Conservation (phyloP, 2,888 invertebrate species). For the Euphydryas editha region DNA sequence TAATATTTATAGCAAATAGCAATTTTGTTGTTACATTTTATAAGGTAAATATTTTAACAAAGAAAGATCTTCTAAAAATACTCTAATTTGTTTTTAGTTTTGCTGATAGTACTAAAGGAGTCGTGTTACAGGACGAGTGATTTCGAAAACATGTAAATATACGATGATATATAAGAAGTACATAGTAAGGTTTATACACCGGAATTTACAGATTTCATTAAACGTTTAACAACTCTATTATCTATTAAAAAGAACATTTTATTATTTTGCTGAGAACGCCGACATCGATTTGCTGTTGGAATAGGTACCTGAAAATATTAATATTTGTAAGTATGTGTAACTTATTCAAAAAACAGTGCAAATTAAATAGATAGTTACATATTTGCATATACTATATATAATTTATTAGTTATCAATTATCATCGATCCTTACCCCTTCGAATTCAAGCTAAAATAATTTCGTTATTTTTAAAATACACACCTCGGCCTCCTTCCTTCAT, state of each 20-base stretch:
- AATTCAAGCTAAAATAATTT: not conserved
- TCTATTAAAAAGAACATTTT: constrained; percentile 56
- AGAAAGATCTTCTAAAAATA: constrained; percentile 82
- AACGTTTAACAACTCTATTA: constrained; percentile 61
- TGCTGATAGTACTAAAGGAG: constrained; percentile 53
- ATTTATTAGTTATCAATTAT: no score
- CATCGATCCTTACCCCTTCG: not conserved
- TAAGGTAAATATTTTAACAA: constrained; percentile 71
- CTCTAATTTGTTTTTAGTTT: constrained; percentile 60
- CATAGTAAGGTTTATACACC: constrained; percentile 35
- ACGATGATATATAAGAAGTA: constrained; percentile 42
- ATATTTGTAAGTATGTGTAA: not conserved
- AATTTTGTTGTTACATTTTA: constrained; percentile 52
- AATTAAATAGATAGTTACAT: no score
- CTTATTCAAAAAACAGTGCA: no score
- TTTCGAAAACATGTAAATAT: constrained; percentile 54
- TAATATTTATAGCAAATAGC: constrained; percentile 60
- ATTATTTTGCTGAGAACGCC: constrained; percentile 41
- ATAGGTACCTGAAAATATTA: constrained; percentile 44
- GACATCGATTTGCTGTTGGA: constrained; percentile 42
- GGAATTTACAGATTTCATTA: constrained; percentile 42
- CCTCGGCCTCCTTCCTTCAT: constrained; percentile 60
- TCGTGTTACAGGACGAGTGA: constrained; percentile 61
- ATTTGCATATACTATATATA: no score
- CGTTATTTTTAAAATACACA: constrained; percentile 42